These are phyloP conservation scores for Parazoanthus swiftii DNA, from an alignment of 92 coral and sea anemone genomes.

Conservation along the genomic window DNA sequence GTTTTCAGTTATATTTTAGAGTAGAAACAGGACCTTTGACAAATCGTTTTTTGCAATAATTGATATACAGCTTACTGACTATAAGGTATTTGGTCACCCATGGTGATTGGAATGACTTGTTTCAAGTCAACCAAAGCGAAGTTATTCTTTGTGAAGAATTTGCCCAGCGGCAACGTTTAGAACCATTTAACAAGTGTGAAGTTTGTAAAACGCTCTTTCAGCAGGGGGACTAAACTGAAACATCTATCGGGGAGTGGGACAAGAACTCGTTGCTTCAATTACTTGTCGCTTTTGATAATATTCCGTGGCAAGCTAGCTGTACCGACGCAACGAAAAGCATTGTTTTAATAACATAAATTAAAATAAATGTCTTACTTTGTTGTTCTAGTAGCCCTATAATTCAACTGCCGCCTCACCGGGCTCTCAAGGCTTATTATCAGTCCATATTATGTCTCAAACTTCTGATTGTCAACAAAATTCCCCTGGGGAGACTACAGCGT, in stretches of 20 bases:
- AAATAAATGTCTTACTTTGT: background rate
- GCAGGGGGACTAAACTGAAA: background rate
- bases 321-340: background rate
- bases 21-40: background rate
- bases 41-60: background rate
- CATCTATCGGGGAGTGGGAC: background rate
- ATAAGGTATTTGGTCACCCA: background rate
- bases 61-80: background rate
- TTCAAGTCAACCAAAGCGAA: background rate
- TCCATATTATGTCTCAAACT: background rate
- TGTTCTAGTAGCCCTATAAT: background rate
- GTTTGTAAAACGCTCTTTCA: background rate
- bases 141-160: background rate
- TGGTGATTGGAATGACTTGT: background rate
- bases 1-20: background rate
- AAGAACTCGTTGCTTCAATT: background rate
- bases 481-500: conserved; percentile 25
- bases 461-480: conserved; percentile 2
- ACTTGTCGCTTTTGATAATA: background rate
- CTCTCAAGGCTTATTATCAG: background rate
- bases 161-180: background rate
- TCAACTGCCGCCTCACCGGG: background rate
- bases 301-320: background rate
- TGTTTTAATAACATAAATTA: background rate
- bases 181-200: background rate